A percentile compares a stretch with the other conserved stretches of the same genome.
Evolutionary conservation across 2,113 vertebrate genomes (phyloP).

Genomic region (Mustela lutreola): DNA sequence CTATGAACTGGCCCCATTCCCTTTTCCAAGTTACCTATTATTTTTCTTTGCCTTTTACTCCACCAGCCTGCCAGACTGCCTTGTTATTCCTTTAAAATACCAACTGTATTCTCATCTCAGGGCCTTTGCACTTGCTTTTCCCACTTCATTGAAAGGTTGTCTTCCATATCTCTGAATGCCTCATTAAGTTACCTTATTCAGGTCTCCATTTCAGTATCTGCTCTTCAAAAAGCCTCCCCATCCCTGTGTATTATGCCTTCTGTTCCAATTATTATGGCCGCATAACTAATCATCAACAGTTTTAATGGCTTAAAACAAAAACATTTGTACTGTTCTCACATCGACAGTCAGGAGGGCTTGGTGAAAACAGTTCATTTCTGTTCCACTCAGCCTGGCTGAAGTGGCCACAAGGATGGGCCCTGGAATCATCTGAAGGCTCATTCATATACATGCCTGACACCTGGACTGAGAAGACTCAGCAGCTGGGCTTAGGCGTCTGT

Average conservation of each 20-base stretch:
- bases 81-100: not conserved
- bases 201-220: not conserved
- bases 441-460: not conserved
- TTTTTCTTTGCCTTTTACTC: not conserved
- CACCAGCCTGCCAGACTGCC: too few relatives aligned
- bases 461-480: not conserved
- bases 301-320: not conserved
- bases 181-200: not conserved
- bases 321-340: not conserved
- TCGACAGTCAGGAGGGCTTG: not conserved
- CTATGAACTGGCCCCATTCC: not conserved
- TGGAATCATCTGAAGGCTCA: not conserved
- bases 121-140: not conserved
- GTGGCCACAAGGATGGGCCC: not conserved
- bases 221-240: not conserved
- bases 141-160: not conserved
- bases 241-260: not conserved
- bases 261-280: not conserved
- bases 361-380: not conserved
- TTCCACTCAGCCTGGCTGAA: not conserved
- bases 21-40: not conserved
- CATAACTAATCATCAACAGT: not conserved
- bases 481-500: conserved; percentile 30
- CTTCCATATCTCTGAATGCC: not conserved
- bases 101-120: not conserved